phyloP scores from a whole-genome alignment of 1,140 invertebrate genomes.

The Euwallacea fornicatus region DNA sequence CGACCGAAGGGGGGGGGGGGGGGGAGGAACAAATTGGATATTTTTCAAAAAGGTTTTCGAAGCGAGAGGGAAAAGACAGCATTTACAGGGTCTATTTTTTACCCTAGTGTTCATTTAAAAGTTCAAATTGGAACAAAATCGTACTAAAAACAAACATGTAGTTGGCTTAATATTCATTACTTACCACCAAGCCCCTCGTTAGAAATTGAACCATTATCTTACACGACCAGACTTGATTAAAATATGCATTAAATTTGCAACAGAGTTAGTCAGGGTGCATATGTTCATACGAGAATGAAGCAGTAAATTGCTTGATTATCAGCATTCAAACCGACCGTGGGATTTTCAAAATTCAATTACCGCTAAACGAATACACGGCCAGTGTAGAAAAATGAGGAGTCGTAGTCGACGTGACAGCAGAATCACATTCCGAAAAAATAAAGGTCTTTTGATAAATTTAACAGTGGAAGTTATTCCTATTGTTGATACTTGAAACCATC shows the following conservation, averaged over 20 bases:
- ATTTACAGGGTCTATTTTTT: too few species aligned
- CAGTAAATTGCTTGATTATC: too few species aligned
- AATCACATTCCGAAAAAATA: constrained; percentile 37
- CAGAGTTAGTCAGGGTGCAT: not conserved
- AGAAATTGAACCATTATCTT: not conserved
- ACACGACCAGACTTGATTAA: not conserved
- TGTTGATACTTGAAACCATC: constrained; percentile 34
- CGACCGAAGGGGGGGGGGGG: too few species aligned
- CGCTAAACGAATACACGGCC: constrained; percentile 14
- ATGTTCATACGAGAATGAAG: too few species aligned
- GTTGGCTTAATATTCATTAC: not conserved
- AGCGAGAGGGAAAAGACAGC: too few species aligned
- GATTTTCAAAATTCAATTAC: constrained; percentile 22
- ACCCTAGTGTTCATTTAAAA: too few species aligned
- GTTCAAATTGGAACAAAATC: too few species aligned
- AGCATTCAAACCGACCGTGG: constrained; percentile 18
- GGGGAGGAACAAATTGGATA: too few species aligned
- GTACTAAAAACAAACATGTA: too few species aligned
- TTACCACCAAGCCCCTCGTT: not conserved
- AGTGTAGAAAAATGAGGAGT: constrained; percentile 29
- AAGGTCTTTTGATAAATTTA: constrained; percentile 36
- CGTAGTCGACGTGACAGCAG: constrained; percentile 27
- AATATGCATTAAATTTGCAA: not conserved
- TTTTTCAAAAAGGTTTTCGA: too few species aligned
- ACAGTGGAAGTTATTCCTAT: constrained; percentile 38